Base-by-base conservation (phyloP, 2,888 invertebrate species). In the Dascillus cervinus region DNA sequence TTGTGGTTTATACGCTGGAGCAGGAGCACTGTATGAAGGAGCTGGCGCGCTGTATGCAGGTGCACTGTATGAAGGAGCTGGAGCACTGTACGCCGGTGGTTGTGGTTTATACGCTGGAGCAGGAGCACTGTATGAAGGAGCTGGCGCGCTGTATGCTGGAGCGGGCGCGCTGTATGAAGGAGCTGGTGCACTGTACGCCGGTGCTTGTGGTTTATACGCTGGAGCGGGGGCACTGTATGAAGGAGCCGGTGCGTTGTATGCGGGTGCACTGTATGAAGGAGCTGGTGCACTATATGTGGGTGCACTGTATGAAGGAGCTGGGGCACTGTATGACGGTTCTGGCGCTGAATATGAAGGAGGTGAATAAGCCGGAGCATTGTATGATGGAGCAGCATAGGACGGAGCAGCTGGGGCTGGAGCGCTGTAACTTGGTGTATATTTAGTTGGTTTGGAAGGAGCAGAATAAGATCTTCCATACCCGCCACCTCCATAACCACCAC, bases 261-360 rank as follows among this genome's bases (percentile, higher is more conserved):
- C 15, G 1, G 37, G 37, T 22, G 24, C 13, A 13, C 10, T 10
- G 8, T 27, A 15, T 11, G 41, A 10, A 19, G 38, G 29, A 15
- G 37, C 25, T 28, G 38, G 34, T 6, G 35, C 22, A 8, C 19
- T 23, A 11, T 29, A 25, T 20, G 23, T 10, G 13, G 25, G 29
- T 15, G 47, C 41, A n/a, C 28, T 26, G 27, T 50, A 49, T 15
- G 34, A 13, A 4, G 44, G 36, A 20, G 35, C 22, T 30, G 31
- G 36, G 10, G 43, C 37, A 4, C 23, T 29, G 24, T 46, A 37
- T 13, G 33, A 21, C 13, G 38, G 34, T 24, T 36, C 36, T 29
- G 47, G 46, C 19, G 43, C 38, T 13, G 36, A 28, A 31, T 46
- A 39, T 6, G 14, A 6, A 13, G 26, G 22, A 4, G 24, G 25